Base-by-base conservation (phyloP, 2,888 invertebrate species). In the Sicus ferrugineus region DNA sequence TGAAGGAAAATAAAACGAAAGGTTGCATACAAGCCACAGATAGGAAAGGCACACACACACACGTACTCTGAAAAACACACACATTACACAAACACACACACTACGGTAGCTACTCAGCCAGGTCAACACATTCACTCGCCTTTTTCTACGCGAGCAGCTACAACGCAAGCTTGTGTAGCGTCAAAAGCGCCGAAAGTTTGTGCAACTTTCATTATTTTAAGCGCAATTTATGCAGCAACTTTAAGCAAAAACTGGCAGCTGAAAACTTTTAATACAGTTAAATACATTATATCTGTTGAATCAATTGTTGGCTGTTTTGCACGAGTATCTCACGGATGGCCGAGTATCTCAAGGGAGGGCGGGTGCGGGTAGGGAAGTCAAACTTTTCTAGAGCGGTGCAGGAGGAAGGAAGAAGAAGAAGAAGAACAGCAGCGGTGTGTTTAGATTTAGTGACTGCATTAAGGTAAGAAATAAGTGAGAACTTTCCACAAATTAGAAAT, bases 201-300 rank as follows among this genome's bases (percentile, higher is more conserved):
- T 42, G 42, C 14, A n/a, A 42, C 42, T 42, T 42, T 42, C 16
- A 42, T 42, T 42, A 42, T 42, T 42, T 42, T 42, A 42, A 42
- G 16, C 42, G 6, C 23, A 21, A 54, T 54, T 26, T 28, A 54
- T 54, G 54, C 54, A 54, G 54, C 16, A 16, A 23, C 2, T 23
- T 54, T 11, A 23, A 42, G 11, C 42, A 54, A 54, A 26, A 23
- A 6, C 23, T 54, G 28, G 26, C 11, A 23, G 23, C 54, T 23
- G 23, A 54, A 52, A 54, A 54, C 26, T 54, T 54, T 54, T 54
- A 54, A 54, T 54, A 54, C 23, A 26, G 54, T 54, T 23, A 16
- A 28, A 54, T 54, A 54, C 28, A 14, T 28, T 54, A 26, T 54
- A 26, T 54, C 26, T 54, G 26, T 54, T 54, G 54, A 54, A 54